Conservation (phyloP, 30 jellyfish, hydroid and myxozoan species). For the Aurelia sp. region DNA sequence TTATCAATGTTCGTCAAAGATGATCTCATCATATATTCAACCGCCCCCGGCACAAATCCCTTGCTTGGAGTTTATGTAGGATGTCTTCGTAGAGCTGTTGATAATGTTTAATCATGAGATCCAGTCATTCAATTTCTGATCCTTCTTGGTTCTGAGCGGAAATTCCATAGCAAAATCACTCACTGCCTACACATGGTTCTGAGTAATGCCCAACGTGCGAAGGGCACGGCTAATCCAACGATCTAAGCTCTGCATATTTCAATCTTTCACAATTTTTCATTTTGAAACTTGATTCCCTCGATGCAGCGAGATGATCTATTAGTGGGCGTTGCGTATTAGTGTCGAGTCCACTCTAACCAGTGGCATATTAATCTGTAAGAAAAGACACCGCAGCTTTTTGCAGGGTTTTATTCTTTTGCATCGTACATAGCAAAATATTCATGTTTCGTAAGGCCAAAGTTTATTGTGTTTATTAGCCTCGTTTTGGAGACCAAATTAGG, state of each 20-base stretch:
- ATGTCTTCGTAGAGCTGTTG: too few species aligned
- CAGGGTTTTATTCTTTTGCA: not conserved
- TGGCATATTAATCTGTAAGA: not conserved
- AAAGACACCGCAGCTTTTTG: too few species aligned
- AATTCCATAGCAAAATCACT: slow-evolving; percentile 8
- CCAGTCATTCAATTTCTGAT: too few species aligned
- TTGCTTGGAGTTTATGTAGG: too few species aligned
- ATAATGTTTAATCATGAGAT: too few species aligned
- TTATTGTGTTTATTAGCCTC: too few species aligned
- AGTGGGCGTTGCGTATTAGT: slow-evolving; percentile 73
- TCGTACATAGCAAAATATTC: not conserved
- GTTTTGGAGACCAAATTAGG: too few species aligned
- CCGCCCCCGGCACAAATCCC: too few species aligned
- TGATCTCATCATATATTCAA: too few species aligned
- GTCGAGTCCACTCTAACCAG: slow-evolving; percentile 10
- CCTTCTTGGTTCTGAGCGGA: slow-evolving; percentile 8
- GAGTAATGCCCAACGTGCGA: too few species aligned
- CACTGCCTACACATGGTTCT: not conserved
- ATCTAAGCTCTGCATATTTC: slow-evolving; percentile 34
- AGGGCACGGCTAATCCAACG: slow-evolving; percentile 16
- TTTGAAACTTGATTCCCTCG: slow-evolving; percentile 42
- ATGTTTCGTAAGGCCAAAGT: too few species aligned
- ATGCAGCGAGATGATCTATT: slow-evolving; percentile 8
- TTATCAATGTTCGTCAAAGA: too few species aligned
- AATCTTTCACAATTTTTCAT: slow-evolving; percentile 45